Evolutionary conservation across 2,113 vertebrate genomes (phyloP), one percentile per base, ranked within the genome.

Genomic region (Onychostruthus taczanowskii): DNA sequence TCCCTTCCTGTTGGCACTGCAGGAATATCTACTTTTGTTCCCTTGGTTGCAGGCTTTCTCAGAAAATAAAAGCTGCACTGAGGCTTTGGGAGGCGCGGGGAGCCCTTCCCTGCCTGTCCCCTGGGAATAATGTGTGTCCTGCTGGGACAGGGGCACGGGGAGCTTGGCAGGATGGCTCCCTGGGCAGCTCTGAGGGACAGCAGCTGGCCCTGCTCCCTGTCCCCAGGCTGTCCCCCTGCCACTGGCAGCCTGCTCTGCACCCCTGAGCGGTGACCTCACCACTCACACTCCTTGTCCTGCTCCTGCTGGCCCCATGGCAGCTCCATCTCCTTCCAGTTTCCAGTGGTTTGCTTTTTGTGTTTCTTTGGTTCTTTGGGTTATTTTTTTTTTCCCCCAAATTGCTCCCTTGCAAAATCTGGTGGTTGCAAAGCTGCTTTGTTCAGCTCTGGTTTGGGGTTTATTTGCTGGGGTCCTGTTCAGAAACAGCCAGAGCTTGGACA

Each of bases 391-490:
- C 13, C 31, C 30, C 31, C 30, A 16, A 83, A 52, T 39, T 28
- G 43, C 49, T 43, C 44, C 58, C 2, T 89, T 94, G 67, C 89
- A 75, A 87, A 96, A 89, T 7, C 56, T 9, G n/a, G 46, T 31
- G 81, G 35, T 23, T 95, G 84, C 78, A 89, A 41, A 91, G 87
- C 93, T 75, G 81, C 92, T 87, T 68, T 95, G 84, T 91, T 77
- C 5, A 11, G 13, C 49, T 62, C 39, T 89, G 66, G 13, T 68
- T 59, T 56, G 87, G 62, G 62, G 61, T 67, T 81, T 30, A 4
- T 72, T 89, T 89, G 61, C 33, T 31, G 10, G 2, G 33, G 79
- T 33, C 53, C 68, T 11, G 10, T 37, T 70, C 11, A 46, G 96
- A 63, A 74, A 19, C 4, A 66, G 68, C 46, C 33, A 44, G 59